Percentiles rank a stretch among this genome's conserved stretches.
Evolutionary conservation across 1,140 invertebrate species (phyloP).

Genomic region (Akabosia matsudoensis): DNA sequence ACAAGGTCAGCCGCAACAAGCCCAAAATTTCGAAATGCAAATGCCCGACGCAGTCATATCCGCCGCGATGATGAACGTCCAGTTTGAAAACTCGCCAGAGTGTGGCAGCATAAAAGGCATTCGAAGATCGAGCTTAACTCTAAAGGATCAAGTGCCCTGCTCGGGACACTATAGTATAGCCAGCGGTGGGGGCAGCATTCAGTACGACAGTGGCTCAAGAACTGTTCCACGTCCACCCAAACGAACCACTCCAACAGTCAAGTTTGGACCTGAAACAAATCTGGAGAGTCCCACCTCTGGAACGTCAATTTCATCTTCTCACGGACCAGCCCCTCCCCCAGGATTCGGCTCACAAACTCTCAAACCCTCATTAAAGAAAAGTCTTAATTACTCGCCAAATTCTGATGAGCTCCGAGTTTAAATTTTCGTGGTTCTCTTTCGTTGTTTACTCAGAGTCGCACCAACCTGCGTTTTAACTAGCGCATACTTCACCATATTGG

Average conservation of each 20-base stretch:
- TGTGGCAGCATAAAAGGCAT: conserved; percentile 25
- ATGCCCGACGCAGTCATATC: conserved; percentile 45
- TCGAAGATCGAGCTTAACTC: conserved; percentile 44
- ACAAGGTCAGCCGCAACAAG: conserved; percentile 21
- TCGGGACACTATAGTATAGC: neutral
- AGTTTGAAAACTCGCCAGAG: conserved; percentile 30
- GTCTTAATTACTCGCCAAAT: conserved; percentile 32
- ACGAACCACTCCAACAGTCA: conserved; percentile 44
- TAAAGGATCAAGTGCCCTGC: conserved; percentile 42
- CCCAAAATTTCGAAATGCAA: conserved; percentile 39
- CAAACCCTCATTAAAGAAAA: conserved; percentile 46
- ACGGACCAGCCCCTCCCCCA: conserved; percentile 27
- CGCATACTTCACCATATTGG: too few relatives aligned
- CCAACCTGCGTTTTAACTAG: too few relatives aligned
- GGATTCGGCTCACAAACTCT: conserved; percentile 35
- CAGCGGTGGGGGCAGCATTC: neutral
- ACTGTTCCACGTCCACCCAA: conserved; percentile 45
- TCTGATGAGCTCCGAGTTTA: conserved; percentile 39
- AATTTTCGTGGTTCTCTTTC: too few relatives aligned
- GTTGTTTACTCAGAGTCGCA: neutral
- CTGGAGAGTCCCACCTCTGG: conserved; percentile 25
- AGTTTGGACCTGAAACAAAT: conserved; percentile 44
- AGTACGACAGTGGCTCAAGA: conserved; percentile 42
- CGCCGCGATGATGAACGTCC: conserved; percentile 47
- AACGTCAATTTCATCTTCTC: neutral